Conservation (phyloP, 2,113 vertebrate genomes). For the Rhagologus leucostigma region DNA sequence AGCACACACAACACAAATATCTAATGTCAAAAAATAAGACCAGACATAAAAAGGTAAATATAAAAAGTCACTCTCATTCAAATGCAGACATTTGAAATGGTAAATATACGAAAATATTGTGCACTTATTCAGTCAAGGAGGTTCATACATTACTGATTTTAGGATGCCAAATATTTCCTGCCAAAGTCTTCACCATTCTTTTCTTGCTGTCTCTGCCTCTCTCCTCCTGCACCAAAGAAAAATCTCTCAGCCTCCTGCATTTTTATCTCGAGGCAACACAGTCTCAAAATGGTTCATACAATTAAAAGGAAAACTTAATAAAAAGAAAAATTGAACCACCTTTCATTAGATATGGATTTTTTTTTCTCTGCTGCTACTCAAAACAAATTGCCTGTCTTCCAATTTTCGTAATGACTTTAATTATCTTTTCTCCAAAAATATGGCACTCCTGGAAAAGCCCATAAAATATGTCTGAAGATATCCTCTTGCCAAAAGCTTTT, state of each 20-base stretch:
- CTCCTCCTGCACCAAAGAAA: neutral
- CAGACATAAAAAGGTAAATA: neutral
- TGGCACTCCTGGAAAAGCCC: neutral
- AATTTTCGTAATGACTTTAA: neutral
- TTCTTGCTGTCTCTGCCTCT: neutral
- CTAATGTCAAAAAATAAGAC: neutral
- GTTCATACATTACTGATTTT: neutral
- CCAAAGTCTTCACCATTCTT: neutral
- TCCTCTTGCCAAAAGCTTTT: neutral
- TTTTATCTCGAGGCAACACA: neutral
- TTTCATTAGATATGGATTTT: neutral
- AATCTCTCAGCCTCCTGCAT: neutral
- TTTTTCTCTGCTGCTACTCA: neutral
- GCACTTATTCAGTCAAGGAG: neutral
- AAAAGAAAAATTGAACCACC: neutral
- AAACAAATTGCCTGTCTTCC: neutral
- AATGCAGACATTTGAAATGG: neutral
- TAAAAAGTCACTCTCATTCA: neutral
- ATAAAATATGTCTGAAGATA: neutral
- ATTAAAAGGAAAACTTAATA: neutral
- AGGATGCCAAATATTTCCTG: neutral
- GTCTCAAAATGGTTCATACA: neutral
- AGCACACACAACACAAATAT: neutral
- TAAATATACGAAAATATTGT: neutral
- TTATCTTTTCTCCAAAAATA: neutral